Conservation (phyloP, 1,140 invertebrate genomes). For the Ridgeia piscesae region DNA sequence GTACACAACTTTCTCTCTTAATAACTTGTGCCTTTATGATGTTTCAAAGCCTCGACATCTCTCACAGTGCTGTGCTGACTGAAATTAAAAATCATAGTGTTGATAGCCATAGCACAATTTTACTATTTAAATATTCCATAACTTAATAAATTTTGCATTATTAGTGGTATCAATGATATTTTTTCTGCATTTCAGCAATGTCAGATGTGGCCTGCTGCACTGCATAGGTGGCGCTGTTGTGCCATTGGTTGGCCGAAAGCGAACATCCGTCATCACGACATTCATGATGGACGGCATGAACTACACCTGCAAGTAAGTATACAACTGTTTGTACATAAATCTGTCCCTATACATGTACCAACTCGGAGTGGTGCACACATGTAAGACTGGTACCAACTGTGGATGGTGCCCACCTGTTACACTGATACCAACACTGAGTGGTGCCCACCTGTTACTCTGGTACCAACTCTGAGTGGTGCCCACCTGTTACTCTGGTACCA, state of each 20-base stretch:
- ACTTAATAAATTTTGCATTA: constrained; percentile 8
- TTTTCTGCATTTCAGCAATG: constrained; percentile 12
- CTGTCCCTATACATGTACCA: background rate
- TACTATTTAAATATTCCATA: background rate
- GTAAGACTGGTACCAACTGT: too few species aligned
- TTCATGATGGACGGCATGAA: background rate
- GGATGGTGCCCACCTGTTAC: too few species aligned
- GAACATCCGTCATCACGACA: constrained; percentile 16
- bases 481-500: too few species aligned
- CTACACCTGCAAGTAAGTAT: constrained; percentile 24
- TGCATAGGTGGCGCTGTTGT: constrained; percentile 20
- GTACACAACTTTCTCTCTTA: background rate
- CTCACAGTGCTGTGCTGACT: background rate
- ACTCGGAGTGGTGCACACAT: too few species aligned
- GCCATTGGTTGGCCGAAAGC: background rate
- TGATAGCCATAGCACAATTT: background rate
- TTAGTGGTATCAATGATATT: background rate
- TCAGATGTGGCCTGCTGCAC: constrained; percentile 24
- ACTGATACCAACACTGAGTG: too few species aligned
- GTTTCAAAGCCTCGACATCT: background rate
- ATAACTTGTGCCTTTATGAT: background rate
- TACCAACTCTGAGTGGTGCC: too few species aligned
- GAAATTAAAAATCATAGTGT: background rate
- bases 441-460: too few species aligned
- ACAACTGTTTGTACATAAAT: background rate